phyloP scores from a whole-genome alignment of 2,113 vertebrate species.

The Mormyrus iriodes region DNA sequence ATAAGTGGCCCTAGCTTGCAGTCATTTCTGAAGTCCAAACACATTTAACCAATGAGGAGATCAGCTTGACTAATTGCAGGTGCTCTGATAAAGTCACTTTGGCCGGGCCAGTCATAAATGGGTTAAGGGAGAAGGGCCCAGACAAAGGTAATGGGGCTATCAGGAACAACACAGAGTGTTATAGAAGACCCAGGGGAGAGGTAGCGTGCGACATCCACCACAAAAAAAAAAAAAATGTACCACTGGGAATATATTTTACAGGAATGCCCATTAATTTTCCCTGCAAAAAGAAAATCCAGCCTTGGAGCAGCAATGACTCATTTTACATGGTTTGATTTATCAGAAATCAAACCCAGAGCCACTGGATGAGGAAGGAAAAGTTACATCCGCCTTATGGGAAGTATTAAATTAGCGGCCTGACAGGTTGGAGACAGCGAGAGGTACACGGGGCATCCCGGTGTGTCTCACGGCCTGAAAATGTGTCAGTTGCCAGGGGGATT shows the following conservation, averaged over 20 bases:
- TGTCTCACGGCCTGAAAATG: conserved; percentile 38
- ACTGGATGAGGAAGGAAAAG: conserved; percentile 35
- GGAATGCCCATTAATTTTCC: conserved; percentile 42
- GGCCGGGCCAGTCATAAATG: neutral
- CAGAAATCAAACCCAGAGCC: conserved; percentile 62
- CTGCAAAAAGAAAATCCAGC: conserved; percentile 39
- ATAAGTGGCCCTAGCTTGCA: neutral
- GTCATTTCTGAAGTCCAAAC: neutral
- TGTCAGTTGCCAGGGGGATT: conserved; percentile 52
- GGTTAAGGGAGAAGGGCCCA: conserved; percentile 19
- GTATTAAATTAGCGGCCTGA: conserved; percentile 53
- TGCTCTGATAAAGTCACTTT: neutral
- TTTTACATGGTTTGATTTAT: conserved; percentile 66
- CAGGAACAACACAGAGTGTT: conserved; percentile 9
- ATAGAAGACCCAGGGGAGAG: conserved; percentile 18
- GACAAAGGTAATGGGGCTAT: conserved; percentile 11
- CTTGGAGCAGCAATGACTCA: conserved; percentile 51
- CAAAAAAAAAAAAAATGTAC: conserved; percentile 18
- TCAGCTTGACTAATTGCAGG: neutral
- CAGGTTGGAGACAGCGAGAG: conserved; percentile 41
- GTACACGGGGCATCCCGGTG: conserved; percentile 8
- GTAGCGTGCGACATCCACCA: conserved; percentile 17
- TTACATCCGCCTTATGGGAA: conserved; percentile 37
- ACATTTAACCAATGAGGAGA: neutral
- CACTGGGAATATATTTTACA: conserved; percentile 30